Evolutionary conservation across 35 echinoderm and acorn worm species (phyloP).

Genomic region (Patiria miniata): DNA sequence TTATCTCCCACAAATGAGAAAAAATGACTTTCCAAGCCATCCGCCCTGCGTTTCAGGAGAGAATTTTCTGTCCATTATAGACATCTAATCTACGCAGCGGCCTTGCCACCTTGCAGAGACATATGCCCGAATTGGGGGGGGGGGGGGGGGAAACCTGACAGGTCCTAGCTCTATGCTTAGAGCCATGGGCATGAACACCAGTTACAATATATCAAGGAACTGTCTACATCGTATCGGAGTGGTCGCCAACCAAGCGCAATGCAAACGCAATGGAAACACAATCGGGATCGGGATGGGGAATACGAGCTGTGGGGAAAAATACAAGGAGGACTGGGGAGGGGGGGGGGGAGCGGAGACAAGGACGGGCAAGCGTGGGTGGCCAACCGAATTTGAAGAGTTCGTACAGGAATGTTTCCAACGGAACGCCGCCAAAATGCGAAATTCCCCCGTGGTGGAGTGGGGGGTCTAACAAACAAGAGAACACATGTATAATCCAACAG

Average conservation of each 20-base stretch:
- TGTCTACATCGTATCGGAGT: neutral
- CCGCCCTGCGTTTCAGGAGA: neutral
- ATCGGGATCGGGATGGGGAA: neutral
- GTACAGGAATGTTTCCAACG: too few relatives aligned
- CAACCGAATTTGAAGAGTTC: conserved; percentile 1
- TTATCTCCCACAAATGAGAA: conserved; percentile 22
- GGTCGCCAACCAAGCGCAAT: neutral
- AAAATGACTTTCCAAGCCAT: neutral
- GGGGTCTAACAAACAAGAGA: too few relatives aligned
- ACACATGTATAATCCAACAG: too few relatives aligned
- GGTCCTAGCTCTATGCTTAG: too few relatives aligned
- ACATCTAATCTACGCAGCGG: neutral
- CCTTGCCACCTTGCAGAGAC: too few relatives aligned
- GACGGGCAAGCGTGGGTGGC: neutral
- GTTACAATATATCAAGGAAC: too few relatives aligned
- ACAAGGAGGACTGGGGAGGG: neutral
- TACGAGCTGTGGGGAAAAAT: neutral
- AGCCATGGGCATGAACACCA: too few relatives aligned
- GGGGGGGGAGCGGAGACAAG: neutral
- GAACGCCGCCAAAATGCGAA: too few relatives aligned
- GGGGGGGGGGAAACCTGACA: too few relatives aligned
- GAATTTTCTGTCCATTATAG: neutral
- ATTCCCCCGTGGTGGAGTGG: too few relatives aligned
- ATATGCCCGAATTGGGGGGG: too few relatives aligned
- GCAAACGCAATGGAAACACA: conserved; percentile 10